Evolutionary conservation across 2,113 vertebrate genomes (phyloP).

Genomic region (Abramis brama): DNA sequence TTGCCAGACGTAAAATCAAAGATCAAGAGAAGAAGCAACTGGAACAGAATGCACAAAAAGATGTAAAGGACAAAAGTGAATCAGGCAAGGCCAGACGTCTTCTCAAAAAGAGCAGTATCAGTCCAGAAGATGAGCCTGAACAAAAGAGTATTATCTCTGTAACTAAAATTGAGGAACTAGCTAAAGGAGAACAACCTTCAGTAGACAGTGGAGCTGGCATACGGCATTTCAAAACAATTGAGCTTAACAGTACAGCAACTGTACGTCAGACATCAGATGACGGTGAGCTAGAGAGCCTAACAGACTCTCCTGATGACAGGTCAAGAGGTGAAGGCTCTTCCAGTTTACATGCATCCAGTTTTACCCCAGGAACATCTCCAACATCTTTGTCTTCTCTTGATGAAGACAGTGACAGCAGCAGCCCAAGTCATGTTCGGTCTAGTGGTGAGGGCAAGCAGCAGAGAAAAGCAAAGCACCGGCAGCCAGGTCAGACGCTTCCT

Average conservation of each 20-base stretch:
- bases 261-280: conserved; percentile 77
- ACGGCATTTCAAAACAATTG: conserved; percentile 78
- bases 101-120: conserved; percentile 81
- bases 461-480: conserved; percentile 92
- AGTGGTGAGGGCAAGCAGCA: conserved; percentile 92
- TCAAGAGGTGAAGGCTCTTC: conserved; percentile 96
- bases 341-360: conserved; percentile 95
- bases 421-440: conserved; percentile 87
- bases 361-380: conserved; percentile 96
- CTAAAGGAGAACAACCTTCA: conserved; percentile 53
- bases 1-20: conserved; percentile 77
- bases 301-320: conserved; percentile 95
- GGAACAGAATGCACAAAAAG: conserved; percentile 78
- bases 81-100: conserved; percentile 80
- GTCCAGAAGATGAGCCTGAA: conserved; percentile 85
- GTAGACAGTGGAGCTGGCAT: conserved; percentile 65
- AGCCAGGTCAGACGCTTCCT: conserved; percentile 90
- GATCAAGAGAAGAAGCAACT: conserved; percentile 76
- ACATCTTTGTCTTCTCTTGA: conserved; percentile 96
- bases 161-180: conserved; percentile 78
- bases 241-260: conserved; percentile 84
- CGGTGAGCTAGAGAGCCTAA: conserved; percentile 91
- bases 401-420: conserved; percentile 97
- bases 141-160: conserved; percentile 76
- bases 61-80: conserved; percentile 72